Base-by-base conservation (phyloP, 2,888 invertebrate genomes). In the Clunio marinus region DNA sequence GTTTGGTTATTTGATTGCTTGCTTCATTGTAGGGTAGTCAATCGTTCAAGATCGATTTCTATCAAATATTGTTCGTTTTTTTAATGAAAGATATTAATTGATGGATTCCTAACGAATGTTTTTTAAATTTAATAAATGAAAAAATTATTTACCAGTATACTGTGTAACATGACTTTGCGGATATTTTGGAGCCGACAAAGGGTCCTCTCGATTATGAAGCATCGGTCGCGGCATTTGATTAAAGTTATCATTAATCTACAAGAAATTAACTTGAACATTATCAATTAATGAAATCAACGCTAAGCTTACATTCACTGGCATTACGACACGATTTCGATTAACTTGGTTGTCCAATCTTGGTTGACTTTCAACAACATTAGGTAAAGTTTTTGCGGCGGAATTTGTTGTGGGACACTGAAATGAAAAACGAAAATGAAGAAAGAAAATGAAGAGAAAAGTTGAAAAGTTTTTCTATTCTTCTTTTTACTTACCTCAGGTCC, bases 401-500 rank as follows among this genome's bases (percentile, higher is more conserved):
- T 27, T 65, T 8, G 51, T 69, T 25, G 71, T 25, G 25, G 71
- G 72, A 62, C 72, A 72, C 71, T 72, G 37, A 28, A 69, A 68
- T 51, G 27, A 27, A 32, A 32, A n/a, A n/a, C n/a, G n/a, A 32
- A 10, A 32, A 7, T 32, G 13, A 27, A 27, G 57, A 57, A 51
- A 22, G 13, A n/a, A n/a, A n/a, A n/a, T n/a, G n/a, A n/a, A n/a
- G n/a, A n/a, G n/a, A n/a, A n/a, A n/a, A n/a, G n/a, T n/a, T n/a
- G n/a, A n/a, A n/a, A n/a, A n/a, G n/a, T n/a, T n/a, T n/a, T n/a
- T 4, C 20, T 22, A 51, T 51, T 41, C 15, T 28, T 27, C 24
- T 13, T 4, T 13, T 5, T 13, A 32, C n/a, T 45, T 71, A 93
- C 83, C 79, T 93, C 93, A 27, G 89, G 86, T 62, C 89, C 91